Percentiles rank a stretch among this genome's conserved stretches.
Conservation (phyloP, 2,888 invertebrate species). For the Acrobasis suavella region DNA sequence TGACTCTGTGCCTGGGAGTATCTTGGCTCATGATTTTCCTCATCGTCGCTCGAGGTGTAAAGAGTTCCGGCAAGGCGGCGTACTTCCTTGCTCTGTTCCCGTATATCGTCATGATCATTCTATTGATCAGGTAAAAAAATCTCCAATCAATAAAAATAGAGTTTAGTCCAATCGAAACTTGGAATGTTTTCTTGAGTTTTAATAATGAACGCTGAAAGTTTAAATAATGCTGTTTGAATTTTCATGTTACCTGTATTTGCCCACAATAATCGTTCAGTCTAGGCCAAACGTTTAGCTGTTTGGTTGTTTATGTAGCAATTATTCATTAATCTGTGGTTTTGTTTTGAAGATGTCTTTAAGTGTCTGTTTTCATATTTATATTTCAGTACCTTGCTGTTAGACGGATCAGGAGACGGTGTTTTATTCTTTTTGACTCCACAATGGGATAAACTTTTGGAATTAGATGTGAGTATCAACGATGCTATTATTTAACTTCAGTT, state of each 20-base stretch:
- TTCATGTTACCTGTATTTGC: too few relatives aligned
- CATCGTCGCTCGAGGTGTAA: conserved; percentile 87
- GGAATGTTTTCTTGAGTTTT: too few relatives aligned
- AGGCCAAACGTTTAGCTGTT: too few relatives aligned
- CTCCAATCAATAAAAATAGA: too few relatives aligned
- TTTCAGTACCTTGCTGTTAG: conserved; percentile 82
- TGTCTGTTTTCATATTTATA: conserved; percentile 22
- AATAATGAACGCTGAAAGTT: too few relatives aligned
- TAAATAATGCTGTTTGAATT: too few relatives aligned
- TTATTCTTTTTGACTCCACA: conserved; percentile 90
- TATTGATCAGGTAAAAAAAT: conserved; percentile 82
- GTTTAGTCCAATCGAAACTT: too few relatives aligned
- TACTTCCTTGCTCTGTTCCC: conserved; percentile 95
- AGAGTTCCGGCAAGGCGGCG: conserved; percentile 91
- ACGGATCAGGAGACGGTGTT: conserved; percentile 87
- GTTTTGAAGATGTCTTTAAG: too few relatives aligned
- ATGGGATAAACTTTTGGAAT: conserved; percentile 87
- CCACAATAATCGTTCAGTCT: too few relatives aligned
- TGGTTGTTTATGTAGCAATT: too few relatives aligned
- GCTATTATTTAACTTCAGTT: too few relatives aligned
- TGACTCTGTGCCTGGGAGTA: conserved; percentile 84
- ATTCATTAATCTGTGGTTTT: too few relatives aligned
- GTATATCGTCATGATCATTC: conserved; percentile 87
- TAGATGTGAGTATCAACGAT: conserved; percentile 77
- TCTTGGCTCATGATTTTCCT: conserved; percentile 87